Evolutionary conservation across 2,797 vertebrate species (phyloP), one percentile per base, ranked within the genome.

Genomic region (Sandelia bainsii): DNA sequence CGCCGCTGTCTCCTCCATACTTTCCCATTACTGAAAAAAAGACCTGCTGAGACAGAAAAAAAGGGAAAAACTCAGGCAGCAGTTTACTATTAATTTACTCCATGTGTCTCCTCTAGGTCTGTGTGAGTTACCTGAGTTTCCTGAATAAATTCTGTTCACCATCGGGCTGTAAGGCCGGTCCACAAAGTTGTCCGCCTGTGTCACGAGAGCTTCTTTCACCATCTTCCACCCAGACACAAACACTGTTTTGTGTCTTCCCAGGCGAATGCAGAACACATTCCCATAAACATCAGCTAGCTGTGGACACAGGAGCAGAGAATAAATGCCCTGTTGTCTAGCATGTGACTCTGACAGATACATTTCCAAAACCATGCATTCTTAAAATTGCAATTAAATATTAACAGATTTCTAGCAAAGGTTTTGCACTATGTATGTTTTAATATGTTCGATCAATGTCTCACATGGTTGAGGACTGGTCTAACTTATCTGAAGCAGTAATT

Each of bases 151-250:
- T 8, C 86, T 88, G 3, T 65, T 8, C 0, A 76, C 52, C 0
- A 94, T 0, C 0, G 94, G 93, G 8, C 82, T 3, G 16, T 84
- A 8, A 0, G 96, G 95, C 0, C 95, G 93, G 25, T 91, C 93
- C 4, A 90, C n/a, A 81, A 96, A 96, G 67, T 87, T 89, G n/a
- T 96, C 93, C 0, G 91, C 95, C 71, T 96, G 94, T 54, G 90
- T 91, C 32, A 95, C 83, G 1, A 97, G 87, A 25, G 89, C 93
- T 69, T 97, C 96, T 76, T 94, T 97, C 70, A 95, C 83, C 91
- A 94, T 79, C 51, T 74, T 87, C 70, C 95, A 91, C 19, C 96
- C 95, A 1, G 64, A 95, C 23, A 96, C 6, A 19, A 93, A 0
- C 57, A 97, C 93, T 1, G 83, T 8, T 2, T 50, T 77, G 10